Base-by-base conservation (phyloP, 2,888 invertebrate species). In the Trichogramma evanescens region DNA sequence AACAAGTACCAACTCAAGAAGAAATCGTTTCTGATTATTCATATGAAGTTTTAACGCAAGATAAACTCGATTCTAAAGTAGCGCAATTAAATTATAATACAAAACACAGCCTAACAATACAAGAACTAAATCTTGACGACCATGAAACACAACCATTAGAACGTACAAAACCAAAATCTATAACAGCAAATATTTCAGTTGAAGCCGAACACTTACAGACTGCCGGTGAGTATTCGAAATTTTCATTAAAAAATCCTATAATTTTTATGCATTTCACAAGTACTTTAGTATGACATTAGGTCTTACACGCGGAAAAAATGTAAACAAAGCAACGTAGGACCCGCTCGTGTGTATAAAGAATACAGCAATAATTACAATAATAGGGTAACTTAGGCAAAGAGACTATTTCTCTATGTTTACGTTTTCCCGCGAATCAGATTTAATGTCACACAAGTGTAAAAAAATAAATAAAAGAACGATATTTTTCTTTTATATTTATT, bases 21-120 rank as follows among this genome's bases (percentile, higher is more conserved):
- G 76, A 77, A 68, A 59, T 74, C 49, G 66, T 69, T 6, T 66
- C 75, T 2, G 76, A 73, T 64, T 69, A 67, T 50, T 60, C 66
- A 42, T 67, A 68, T 8, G 64, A 66, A 43, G 76, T 74, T 62
- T 72, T 77, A 50, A 60, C 66, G 40, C 54, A 69, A 4, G 64
- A 66, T 5, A 71, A 69, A 60, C 74, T 72, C 39, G 68, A 63
- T 56, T 67, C 68, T 62, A 78, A 72, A 70, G 70, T 64, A 46
- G 74, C 77, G 8, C 69, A 68, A 55, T 67, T 73, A 60, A 66
- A 74, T 5, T 68, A 73, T 42, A 74, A 74, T 50, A 67, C 73
- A 57, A 76, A 78, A 55, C 80, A 81, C 67, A 79, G 83, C 65
- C 68, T 83, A 52, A 74, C 82, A 56, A 74, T 83, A 59, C 81